A percentile compares a stretch with the other conserved stretches of the same genome.
These are phyloP conservation scores for Amazona finschi DNA, from an alignment of 2,797 vertebrate genomes.

Conservation along the genomic window DNA sequence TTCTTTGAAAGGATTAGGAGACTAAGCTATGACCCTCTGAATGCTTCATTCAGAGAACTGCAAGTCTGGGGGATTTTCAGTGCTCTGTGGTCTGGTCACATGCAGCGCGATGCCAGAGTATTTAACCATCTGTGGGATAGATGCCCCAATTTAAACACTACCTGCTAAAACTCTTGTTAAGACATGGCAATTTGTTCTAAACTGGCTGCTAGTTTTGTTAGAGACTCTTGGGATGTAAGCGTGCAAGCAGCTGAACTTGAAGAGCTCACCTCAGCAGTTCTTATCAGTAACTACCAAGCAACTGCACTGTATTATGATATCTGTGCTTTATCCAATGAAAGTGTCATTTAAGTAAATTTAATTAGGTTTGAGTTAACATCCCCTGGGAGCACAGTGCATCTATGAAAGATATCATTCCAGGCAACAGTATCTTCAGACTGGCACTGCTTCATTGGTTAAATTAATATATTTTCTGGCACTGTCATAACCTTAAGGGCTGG, in stretches of 20 bases:
- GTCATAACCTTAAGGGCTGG: neutral
- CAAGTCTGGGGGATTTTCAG: neutral
- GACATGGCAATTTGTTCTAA: neutral
- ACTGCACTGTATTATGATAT: neutral
- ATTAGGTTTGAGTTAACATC: neutral
- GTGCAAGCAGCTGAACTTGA: neutral
- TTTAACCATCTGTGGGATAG: fast-evolving
- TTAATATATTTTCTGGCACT: neutral
- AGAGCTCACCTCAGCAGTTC: neutral
- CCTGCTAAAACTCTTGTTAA: neutral
- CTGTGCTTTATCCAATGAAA: neutral
- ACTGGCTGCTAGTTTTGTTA: neutral
- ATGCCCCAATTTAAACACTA: neutral
- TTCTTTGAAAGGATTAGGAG: neutral
- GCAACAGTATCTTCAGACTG: neutral
- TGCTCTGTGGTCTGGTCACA: neutral
- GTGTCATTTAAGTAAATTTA: neutral
- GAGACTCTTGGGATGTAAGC: neutral
- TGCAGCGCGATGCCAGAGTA: neutral
- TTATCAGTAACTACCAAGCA: neutral
- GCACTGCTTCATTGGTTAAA: neutral
- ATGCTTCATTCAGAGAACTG: neutral
- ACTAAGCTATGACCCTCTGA: neutral
- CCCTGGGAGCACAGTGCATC: neutral
- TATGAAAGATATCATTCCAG: neutral